Conservation (phyloP, 2,888 invertebrate genomes). For the Hyposoter didymator region DNA sequence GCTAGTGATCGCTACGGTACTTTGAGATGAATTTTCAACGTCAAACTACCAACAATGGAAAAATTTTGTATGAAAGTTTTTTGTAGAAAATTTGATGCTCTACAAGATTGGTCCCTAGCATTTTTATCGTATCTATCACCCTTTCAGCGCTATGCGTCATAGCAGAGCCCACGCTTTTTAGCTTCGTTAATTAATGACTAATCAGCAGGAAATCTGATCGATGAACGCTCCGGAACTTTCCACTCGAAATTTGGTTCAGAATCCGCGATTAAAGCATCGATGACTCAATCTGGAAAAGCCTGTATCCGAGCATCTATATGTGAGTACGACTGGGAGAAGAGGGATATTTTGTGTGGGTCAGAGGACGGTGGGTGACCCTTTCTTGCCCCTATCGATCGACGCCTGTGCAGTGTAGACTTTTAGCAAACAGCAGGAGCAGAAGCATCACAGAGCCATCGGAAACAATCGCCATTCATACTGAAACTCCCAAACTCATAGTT, state of each 20-base stretch:
- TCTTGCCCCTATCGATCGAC: slow-evolving; percentile 79
- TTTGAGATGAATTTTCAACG: neutral
- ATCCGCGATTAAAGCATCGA: neutral
- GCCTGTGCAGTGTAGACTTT: slow-evolving; percentile 78
- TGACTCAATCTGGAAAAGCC: neutral
- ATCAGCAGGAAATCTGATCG: neutral
- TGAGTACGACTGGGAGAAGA: neutral
- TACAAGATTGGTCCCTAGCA: neutral
- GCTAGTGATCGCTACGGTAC: neutral
- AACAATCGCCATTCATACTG: slow-evolving; percentile 74
- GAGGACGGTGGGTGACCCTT: slow-evolving; percentile 67
- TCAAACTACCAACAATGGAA: neutral
- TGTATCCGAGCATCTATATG: slow-evolving; percentile 6
- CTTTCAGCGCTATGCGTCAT: neutral
- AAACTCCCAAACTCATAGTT: slow-evolving; percentile 59
- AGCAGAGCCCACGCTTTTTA: neutral
- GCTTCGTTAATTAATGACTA: neutral
- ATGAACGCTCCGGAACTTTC: neutral
- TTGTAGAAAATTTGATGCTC: neutral
- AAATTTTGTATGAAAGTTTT: neutral
- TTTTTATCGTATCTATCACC: neutral
- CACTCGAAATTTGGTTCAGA: neutral
- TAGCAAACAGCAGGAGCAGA: slow-evolving; percentile 68
- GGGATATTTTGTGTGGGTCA: slow-evolving; percentile 22
- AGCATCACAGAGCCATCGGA: slow-evolving; percentile 70